Evolutionary conservation across 2,888 invertebrate species (phyloP).

Genomic region (Epinotia demarniana): DNA sequence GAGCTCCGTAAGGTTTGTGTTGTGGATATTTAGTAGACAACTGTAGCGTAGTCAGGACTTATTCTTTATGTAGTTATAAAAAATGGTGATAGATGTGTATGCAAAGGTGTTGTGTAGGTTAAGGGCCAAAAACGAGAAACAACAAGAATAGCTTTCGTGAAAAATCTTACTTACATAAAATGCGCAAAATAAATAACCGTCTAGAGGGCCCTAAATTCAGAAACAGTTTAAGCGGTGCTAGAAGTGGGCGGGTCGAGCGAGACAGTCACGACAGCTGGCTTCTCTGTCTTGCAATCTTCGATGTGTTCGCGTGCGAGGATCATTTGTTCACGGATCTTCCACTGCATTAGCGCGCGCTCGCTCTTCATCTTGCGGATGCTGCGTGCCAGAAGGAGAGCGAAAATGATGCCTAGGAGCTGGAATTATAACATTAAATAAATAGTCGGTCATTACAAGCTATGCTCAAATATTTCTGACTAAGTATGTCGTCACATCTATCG

Average conservation of each 20-base stretch:
- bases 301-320: constrained; percentile 68
- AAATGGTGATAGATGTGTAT: too few relatives aligned
- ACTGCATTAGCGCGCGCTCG: constrained; percentile 86
- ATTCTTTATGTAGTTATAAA: neutral
- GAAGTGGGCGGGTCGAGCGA: constrained; percentile 62
- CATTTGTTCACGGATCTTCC: constrained; percentile 86
- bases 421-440: constrained; percentile 64
- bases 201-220: neutral
- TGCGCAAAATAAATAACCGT: neutral
- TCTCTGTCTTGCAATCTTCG: constrained; percentile 53
- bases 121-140: too few relatives aligned
- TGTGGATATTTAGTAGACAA: neutral
- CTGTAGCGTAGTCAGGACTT: neutral
- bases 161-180: too few relatives aligned
- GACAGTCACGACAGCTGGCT: constrained; percentile 52
- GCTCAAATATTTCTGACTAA: too few relatives aligned
- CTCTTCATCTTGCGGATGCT: constrained; percentile 92
- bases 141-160: too few relatives aligned
- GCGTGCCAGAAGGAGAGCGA: constrained; percentile 93
- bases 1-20: neutral
- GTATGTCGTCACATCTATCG: too few relatives aligned
- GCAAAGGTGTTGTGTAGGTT: too few relatives aligned
- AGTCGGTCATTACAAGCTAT: too few relatives aligned
- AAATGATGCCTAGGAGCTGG: constrained; percentile 93
- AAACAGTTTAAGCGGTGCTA: constrained; percentile 54